Evolutionary conservation across 2,888 invertebrate species (phyloP).

Genomic region (Scaptodrosophila latifasciaeformis): DNA sequence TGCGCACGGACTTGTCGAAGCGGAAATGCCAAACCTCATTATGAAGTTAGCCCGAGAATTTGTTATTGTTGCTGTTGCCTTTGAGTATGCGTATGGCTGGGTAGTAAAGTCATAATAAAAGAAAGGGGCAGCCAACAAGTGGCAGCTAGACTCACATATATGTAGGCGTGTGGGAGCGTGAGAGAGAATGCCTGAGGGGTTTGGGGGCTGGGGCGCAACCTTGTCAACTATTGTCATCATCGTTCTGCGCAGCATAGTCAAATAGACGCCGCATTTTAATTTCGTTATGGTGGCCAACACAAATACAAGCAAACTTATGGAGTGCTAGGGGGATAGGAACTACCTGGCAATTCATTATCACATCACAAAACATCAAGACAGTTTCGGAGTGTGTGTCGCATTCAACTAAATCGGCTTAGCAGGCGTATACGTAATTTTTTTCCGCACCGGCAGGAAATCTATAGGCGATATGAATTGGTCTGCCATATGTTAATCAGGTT

Average conservation of each 20-base stretch:
- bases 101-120: not conserved
- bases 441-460: not conserved
- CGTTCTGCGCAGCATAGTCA: constrained; percentile 8
- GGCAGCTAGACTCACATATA: too few relatives aligned
- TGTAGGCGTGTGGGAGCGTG: not conserved
- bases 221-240: too few relatives aligned
- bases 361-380: not conserved
- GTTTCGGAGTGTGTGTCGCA: not conserved
- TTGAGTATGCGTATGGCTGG: not conserved
- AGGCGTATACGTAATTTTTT: constrained; percentile 1
- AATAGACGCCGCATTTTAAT: not conserved
- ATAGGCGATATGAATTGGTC: not conserved
- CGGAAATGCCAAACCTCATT: not conserved
- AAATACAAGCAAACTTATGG: not conserved
- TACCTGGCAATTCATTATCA: constrained; percentile 1
- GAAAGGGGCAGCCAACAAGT: not conserved
- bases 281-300: not conserved
- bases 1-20: not conserved
- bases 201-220: not conserved
- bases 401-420: not conserved
- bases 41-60: not conserved
- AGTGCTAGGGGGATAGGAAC: not conserved
- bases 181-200: not conserved
- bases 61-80: not conserved
- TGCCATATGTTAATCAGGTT: not conserved